Conservation (phyloP, 2,888 invertebrate genomes). For the Lithophane ornitopus region DNA sequence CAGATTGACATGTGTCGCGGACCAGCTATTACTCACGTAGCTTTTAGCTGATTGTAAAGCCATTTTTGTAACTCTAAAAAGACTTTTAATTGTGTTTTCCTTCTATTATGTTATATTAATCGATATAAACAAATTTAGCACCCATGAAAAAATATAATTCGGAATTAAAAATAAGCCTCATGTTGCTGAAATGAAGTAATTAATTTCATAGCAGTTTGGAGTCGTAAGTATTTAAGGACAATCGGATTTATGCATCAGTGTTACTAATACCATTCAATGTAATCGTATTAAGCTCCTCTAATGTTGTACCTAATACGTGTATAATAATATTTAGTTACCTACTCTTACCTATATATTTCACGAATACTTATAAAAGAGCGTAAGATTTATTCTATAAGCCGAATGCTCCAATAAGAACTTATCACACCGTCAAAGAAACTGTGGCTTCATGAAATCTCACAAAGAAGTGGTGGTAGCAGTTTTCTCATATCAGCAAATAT, state of each 20-base stretch:
- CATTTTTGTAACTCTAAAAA: conserved; percentile 37
- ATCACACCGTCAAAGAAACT: conserved; percentile 53
- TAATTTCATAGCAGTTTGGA: conserved; percentile 1
- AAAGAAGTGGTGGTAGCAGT: conserved; percentile 59
- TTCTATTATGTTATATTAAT: not conserved
- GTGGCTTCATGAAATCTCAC: conserved; percentile 52
- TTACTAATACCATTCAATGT: conserved; percentile 18
- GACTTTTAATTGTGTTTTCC: not conserved
- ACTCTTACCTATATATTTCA: conserved; percentile 4
- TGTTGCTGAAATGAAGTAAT: conserved; percentile 7
- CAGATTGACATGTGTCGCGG: conserved; percentile 80
- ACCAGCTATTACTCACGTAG: conserved; percentile 54
- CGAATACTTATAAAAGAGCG: conserved; percentile 24
- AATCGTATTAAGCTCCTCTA: conserved; percentile 8
- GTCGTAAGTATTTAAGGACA: conserved; percentile 2
- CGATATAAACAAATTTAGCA: not conserved
- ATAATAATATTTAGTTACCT: conserved; percentile 9
- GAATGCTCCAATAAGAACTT: conserved; percentile 52
- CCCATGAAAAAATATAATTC: not conserved
- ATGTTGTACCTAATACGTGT: not conserved
- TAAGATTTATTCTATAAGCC: conserved; percentile 42
- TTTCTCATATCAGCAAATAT: conserved; percentile 64
- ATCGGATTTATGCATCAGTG: conserved; percentile 18
- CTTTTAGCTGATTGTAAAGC: conserved; percentile 67
- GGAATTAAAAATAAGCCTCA: not conserved